Base-by-base conservation (phyloP, 2,797 vertebrate species). In the Melanogrammus aeglefinus region DNA sequence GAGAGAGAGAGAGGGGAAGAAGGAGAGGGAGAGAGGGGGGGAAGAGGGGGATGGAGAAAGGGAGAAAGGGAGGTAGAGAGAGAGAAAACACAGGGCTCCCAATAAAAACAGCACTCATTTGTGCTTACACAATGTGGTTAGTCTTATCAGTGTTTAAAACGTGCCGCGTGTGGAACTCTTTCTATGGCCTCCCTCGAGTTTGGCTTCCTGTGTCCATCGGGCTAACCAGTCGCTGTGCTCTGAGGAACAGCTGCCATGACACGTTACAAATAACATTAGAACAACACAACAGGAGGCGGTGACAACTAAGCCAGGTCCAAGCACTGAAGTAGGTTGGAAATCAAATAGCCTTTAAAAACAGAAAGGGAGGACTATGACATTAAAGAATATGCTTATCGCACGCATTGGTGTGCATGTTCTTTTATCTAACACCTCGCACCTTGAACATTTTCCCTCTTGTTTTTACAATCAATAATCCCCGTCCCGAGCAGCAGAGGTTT, bases 31-130 rank as follows among this genome's bases (percentile, higher is more conserved):
- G 16, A 75, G 80, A 75, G 36, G 35, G 13, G 41, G 41, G 41
- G 9, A 10, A 16, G 47, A 18, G 14, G 16, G 47, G 16, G 14
- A 51, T 2, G 16, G 47, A 51, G 47, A 51, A 14, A 57, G 18
- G 13, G 10, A 9, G 70, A 39, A 14, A 72, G 79, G 74, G 47
- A 5, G 51, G 8, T 21, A n/a, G 21, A 63, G 51, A n/a, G 21
- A 72, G 81, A 89, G 79, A 73, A 6, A 7, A 66, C 63, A 66
- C 63, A 75, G 14, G 12, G 77, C 83, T 83, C 80, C 81, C 84
- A 90, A 85, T 86, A 79, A 85, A 91, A 89, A 89, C 77, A 83
- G 81, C 83, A 84, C 88, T 89, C 87, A 84, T 90, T 89, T 91
- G 84, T 86, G 87, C 90, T 91, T 86, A 86, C 76, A 88, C 82